Percentiles rank a stretch among this genome's conserved stretches.
Evolutionary conservation across 2,888 invertebrate species (phyloP).

Genomic region (Eristalinus sepulchralis): DNA sequence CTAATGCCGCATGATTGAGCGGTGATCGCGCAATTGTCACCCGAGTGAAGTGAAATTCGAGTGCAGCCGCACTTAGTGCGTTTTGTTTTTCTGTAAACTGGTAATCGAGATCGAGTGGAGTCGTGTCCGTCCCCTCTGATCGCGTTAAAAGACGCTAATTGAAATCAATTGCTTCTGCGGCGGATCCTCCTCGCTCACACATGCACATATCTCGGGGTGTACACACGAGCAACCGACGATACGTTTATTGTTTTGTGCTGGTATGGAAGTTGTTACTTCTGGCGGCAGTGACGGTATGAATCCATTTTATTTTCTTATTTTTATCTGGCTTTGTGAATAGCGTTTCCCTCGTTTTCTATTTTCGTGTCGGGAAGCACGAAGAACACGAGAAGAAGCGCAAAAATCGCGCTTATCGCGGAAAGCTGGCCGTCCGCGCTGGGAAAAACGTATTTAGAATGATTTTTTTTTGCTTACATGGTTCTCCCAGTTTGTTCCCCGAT

Average conservation of each 20-base stretch:
- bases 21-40: neutral
- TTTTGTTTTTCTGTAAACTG: neutral
- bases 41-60: neutral
- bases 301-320: conserved; percentile 23
- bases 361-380: conserved; percentile 33
- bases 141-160: conserved; percentile 50
- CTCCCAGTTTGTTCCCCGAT: neutral
- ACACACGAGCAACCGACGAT: neutral
- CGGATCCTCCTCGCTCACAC: neutral
- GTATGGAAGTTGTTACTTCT: conserved; percentile 42
- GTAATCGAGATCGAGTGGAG: conserved; percentile 13
- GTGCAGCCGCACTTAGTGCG: neutral
- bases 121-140: conserved; percentile 28
- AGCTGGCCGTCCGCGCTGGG: neutral
- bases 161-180: conserved; percentile 51
- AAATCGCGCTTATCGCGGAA: conserved; percentile 54
- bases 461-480: conserved; percentile 28
- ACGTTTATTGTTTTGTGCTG: neutral
- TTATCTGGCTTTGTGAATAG: conserved; percentile 52
- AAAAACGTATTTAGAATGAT: conserved; percentile 48
- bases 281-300: conserved; percentile 30
- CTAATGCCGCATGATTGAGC: conserved; percentile 16
- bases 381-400: neutral
- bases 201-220: neutral
- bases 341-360: conserved; percentile 68